phyloP scores from a whole-genome alignment of 2,113 vertebrate genomes.

The Mus musculus region DNA sequence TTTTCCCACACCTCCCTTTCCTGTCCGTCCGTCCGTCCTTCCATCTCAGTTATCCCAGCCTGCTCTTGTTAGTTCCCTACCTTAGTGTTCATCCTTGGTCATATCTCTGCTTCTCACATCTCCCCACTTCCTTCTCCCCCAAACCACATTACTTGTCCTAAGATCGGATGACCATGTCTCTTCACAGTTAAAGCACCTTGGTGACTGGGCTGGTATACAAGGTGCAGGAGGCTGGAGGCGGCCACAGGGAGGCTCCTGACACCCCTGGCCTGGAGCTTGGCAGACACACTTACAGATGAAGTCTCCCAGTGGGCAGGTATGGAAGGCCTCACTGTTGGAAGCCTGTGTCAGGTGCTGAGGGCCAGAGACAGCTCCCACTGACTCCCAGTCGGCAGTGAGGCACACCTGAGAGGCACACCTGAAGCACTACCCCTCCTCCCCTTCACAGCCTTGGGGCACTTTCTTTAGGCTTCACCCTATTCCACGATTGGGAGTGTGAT shows the following conservation, averaged over 20 bases:
- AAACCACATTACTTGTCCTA: background rate
- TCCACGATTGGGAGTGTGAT: background rate
- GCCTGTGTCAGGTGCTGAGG: background rate
- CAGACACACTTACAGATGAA: too few relatives aligned
- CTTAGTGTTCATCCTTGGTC: background rate
- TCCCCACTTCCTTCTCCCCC: background rate
- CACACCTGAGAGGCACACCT: too few relatives aligned
- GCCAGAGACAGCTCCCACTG: background rate
- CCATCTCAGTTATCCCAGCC: background rate
- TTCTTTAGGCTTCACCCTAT: background rate
- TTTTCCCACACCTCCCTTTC: background rate
- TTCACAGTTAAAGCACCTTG: background rate
- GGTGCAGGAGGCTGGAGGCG: too few relatives aligned
- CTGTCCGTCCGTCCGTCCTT: background rate
- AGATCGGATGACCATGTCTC: background rate
- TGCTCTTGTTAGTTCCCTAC: background rate
- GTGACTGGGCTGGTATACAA: background rate
- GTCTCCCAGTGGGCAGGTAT: too few relatives aligned
- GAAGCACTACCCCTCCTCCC: rapidly evolving
- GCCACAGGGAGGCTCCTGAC: background rate
- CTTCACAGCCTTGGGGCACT: background rate
- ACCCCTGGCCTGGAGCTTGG: background rate
- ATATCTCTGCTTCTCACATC: background rate
- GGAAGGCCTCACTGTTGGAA: background rate
- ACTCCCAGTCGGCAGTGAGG: background rate